Base-by-base conservation (phyloP, 2,888 invertebrate species). In the Onchidella celtica region DNA sequence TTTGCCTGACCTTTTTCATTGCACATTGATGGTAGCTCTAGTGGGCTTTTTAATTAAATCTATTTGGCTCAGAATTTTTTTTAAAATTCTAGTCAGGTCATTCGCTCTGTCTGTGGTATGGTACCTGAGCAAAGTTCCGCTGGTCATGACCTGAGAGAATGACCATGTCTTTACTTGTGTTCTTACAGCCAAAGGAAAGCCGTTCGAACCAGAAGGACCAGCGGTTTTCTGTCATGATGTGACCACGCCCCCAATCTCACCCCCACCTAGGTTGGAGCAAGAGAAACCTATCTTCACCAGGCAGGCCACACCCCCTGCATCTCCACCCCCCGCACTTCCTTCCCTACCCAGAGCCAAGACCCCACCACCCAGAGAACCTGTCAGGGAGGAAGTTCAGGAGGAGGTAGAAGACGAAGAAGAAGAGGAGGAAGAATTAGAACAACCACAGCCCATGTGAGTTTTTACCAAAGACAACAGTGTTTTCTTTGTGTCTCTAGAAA, bases 371-470 rank as follows among this genome's bases (percentile, higher is more conserved):
- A 65, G 36, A 47, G 63, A 70, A 55, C 59, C 55, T 34, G 57
- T 66, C 29, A 55, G 36, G 36, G 63, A 59, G 40, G 40, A 74
- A 32, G 61, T 68, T n/a, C 74, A 63, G 27, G 65, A 75, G 32
- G n/a, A n/a, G n/a, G n/a, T n/a, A n/a, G 61, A 75, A 59, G 38
- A 63, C 40, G 73, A 75, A n/a, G 63, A 40, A 29, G 72, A 63
- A 14, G 75, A 81, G 34, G 81, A 73, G 55, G 81, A 66, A 29
- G 73, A 82, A 38, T 55, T 83, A 36, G 87, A 87, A 61, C 86
- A 89, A 68, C 88, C 87, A 21, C 76, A 84, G 59, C 85, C 88
- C 47, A 85, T 88, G 87, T 88, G 82, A 82, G 87, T 77, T n/a
- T 38, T 2, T 29, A 9, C 57, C 27, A 9, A 40, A 17, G 9